Conservation (phyloP, 2,888 invertebrate genomes). For the Eupithecia insigniata region DNA sequence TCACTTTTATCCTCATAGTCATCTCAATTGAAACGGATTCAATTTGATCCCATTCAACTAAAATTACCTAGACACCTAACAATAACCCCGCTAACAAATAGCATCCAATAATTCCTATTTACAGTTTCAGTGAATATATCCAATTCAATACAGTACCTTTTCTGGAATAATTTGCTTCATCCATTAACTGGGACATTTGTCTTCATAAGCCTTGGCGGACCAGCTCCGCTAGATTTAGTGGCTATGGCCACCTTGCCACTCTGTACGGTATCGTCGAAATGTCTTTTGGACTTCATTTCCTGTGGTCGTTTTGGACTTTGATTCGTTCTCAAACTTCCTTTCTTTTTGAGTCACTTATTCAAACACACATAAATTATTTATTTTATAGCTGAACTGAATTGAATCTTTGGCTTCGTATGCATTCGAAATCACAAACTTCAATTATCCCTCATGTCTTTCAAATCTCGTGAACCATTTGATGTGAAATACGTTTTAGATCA, state of each 20-base stretch:
- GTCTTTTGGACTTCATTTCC: neutral
- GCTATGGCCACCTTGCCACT: constrained; percentile 31
- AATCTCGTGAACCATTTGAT: constrained; percentile 4
- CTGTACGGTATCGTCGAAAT: constrained; percentile 21
- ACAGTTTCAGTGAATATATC: constrained; percentile 24
- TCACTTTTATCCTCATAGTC: neutral
- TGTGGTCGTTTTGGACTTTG: neutral
- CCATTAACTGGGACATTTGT: constrained; percentile 48
- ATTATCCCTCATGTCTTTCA: constrained; percentile 10
- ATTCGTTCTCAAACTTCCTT: neutral
- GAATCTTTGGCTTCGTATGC: neutral
- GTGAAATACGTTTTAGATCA: neutral
- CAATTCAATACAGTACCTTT: constrained; percentile 38
- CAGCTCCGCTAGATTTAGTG: constrained; percentile 33
- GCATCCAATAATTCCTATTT: constrained; percentile 11
- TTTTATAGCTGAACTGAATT: neutral
- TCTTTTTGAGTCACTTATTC: neutral
- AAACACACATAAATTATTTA: neutral
- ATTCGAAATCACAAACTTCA: neutral
- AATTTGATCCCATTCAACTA: neutral
- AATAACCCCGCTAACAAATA: neutral
- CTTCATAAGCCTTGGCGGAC: constrained; percentile 40
- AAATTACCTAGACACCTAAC: neutral
- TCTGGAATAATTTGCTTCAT: constrained; percentile 49
- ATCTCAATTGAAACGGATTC: neutral